Base-by-base conservation (phyloP, 2,888 invertebrate genomes). In the Neoscelio sp. region DNA sequence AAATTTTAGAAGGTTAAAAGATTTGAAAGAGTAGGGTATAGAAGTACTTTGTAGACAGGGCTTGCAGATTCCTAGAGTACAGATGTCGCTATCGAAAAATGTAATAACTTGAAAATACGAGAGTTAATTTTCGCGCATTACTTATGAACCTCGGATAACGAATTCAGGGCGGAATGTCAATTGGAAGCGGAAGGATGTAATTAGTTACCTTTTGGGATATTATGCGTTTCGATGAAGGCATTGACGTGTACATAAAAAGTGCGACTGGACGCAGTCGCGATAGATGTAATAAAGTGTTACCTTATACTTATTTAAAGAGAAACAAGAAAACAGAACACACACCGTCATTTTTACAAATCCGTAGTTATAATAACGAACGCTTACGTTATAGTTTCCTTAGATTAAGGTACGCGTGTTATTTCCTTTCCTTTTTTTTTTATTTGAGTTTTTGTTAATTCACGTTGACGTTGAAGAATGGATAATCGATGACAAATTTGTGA, bases 1-100 rank as follows among this genome's bases (percentile, higher is more conserved):
- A n/a, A 88, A 89, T 87, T 89, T 87, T 89, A 87, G 88, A 89
- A 75, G 82, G 88, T 87, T 89, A 85, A 90, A 89, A 89, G 86
- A 88, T 89, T 89, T 89, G 85, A 89, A 89, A 89, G 81, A 88
- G 84, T 87, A 88, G 87, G 76, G 76, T 82, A 82, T 81, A 82
- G 87, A 89, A 87, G 87, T 82, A 82, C 78, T 77, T 65, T 83
- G 83, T 86, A 87, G 86, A 85, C 85, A 82, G 83, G 85, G 84
- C 82, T 85, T 84, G 82, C 82, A 80, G 81, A 85, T 87, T 86
- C 84, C 84, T 87, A 86, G 81, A 74, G 67, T 82, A 80, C 64
- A 83, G 75, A 78, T 80, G 80, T 80, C 70, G 78, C 81, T 81
- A 77, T 83, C 52, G 68, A 77, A 82, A 80, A 65, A 75, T 76